Evolutionary conservation across 2,888 invertebrate species (phyloP).

Genomic region (Aphidoletes aphidimyza): DNA sequence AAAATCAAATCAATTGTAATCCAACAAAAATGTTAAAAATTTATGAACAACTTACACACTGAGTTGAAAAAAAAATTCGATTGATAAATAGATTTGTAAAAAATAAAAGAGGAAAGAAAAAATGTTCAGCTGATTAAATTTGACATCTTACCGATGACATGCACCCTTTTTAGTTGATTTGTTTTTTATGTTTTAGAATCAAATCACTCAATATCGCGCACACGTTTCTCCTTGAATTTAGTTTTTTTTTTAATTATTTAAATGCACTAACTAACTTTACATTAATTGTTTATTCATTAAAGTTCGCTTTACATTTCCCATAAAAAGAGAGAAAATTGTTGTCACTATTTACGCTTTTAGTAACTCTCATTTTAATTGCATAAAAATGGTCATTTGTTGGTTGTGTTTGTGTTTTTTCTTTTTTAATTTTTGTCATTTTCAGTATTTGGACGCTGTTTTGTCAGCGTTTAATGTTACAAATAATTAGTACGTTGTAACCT

Average conservation of each 20-base stretch:
- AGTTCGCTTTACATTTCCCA: not conserved
- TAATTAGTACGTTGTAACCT: conserved; percentile 18
- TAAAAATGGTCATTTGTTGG: not conserved
- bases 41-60: no score
- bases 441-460: not conserved
- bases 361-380: not conserved
- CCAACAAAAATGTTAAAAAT: no score
- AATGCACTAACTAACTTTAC: conserved; percentile 38
- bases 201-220: not conserved
- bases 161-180: not conserved
- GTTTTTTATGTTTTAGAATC: not conserved
- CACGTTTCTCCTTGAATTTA: not conserved
- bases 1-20: no score
- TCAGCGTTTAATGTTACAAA: not conserved
- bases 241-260: not conserved
- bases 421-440: not conserved
- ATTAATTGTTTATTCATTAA: not conserved
- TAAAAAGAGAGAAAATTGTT: not conserved
- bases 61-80: no score
- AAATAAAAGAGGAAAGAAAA: no score
- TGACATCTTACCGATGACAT: not conserved
- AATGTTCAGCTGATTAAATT: no score
- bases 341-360: not conserved
- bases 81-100: no score
- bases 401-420: not conserved